Evolutionary conservation across 2,797 vertebrate genomes (phyloP), one percentile per base, ranked within the genome.

Genomic region (Rhinogobio ventralis): DNA sequence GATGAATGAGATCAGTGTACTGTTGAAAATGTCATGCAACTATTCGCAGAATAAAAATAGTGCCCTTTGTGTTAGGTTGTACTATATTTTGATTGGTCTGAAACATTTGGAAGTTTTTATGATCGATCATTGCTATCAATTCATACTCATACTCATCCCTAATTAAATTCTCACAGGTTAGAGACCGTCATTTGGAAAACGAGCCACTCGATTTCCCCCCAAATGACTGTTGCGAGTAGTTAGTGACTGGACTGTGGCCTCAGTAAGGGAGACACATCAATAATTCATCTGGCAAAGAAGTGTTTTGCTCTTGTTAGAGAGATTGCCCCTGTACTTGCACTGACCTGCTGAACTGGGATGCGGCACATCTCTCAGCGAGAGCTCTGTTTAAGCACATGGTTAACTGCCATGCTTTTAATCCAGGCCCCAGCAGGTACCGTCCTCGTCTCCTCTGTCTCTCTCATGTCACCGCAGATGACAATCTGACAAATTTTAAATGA

Each of bases 321-420:
- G 78, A 83, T 68, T 79, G 73, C 36, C 46, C 46, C 30, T 72
- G 64, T 51, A 64, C 55, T n/a, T n/a, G 33, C 19, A 66, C 62
- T 78, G n/a, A 62, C 64, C 84, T 15, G 84, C 66, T 86, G 68
- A 88, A 80, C 68, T 3, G 23, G 53, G 62, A 75, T 76, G 36
- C 33, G 72, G 51, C 67, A 67, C 36, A 46, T 78, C 82, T 68
- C 67, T 62, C 46, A 8, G 23, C 0, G 11, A 75, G 69, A 79
- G 64, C 55, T 73, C 81, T 36, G 72, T 49, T 85, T 86, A 81
- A 86, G 55, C 73, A 77, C 64, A 45, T 28, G 25, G 49, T 79
- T 81, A 85, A 86, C 76, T 87, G 83, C 81, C 77, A 82, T 39
- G 25, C 45, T 81, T 79, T 83, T 86, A 86, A 81, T 81, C 71